phyloP scores from a whole-genome alignment of 1,140 invertebrate species.

The Procambarus clarkii region DNA sequence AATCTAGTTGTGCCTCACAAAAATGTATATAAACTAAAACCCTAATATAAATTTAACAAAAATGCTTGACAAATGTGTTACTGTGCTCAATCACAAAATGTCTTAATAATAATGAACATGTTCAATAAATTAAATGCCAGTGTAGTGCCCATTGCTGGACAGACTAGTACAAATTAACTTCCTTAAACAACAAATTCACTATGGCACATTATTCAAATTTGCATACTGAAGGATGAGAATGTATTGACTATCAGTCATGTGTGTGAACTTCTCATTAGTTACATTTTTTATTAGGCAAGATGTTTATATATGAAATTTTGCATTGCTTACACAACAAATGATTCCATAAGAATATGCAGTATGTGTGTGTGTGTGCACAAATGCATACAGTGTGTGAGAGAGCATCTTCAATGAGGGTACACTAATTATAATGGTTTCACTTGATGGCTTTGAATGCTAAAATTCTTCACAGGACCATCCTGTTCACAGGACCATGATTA shows the following conservation, averaged over 20 bases:
- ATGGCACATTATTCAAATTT: constrained; percentile 24
- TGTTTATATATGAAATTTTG: not conserved
- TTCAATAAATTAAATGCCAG: constrained; percentile 23
- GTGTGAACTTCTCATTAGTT: too few species aligned
- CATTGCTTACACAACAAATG: not conserved
- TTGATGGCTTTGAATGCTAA: too few species aligned
- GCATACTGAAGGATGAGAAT: not conserved
- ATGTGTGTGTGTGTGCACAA: not conserved
- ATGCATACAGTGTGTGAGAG: too few species aligned
- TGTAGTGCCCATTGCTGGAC: constrained; percentile 22
- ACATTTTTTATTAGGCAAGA: too few species aligned
- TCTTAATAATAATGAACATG: not conserved
- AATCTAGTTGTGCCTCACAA: not conserved
- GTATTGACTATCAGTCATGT: too few species aligned
- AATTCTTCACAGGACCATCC: not conserved
- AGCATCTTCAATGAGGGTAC: too few species aligned
- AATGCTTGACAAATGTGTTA: not conserved
- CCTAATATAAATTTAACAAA: not conserved
- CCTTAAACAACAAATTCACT: not conserved
- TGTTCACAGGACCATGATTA: not conserved
- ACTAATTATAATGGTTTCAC: too few species aligned
- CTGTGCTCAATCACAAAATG: not conserved
- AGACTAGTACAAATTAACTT: constrained; percentile 3
- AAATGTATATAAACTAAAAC: not conserved
- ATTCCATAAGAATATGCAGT: not conserved